Conservation (phyloP, 64 coral and sea anemone species). For the Porites lutea region DNA sequence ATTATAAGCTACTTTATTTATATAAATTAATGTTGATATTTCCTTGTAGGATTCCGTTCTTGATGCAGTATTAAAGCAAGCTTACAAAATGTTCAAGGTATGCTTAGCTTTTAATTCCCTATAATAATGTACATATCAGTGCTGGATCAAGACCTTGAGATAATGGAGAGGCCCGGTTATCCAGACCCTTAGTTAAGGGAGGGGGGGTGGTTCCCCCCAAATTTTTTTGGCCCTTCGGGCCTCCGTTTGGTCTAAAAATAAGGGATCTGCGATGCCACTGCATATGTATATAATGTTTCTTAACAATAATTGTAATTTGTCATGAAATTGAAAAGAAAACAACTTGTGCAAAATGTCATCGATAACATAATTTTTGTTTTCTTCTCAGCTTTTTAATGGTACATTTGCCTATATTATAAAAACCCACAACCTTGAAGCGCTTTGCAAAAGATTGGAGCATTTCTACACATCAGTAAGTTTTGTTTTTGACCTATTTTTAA, state of each 20-base stretch:
- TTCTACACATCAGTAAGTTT: constrained; percentile 90
- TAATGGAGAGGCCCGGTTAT: no score
- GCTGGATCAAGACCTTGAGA: no score
- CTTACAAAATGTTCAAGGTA: constrained; percentile 99
- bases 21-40: not conserved
- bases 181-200: no score
- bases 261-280: no score
- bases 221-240: no score
- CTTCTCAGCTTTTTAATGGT: constrained; percentile 90
- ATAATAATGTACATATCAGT: no score
- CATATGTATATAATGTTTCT: not conserved
- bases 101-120: no score
- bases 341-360: no score
- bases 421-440: constrained; percentile 70
- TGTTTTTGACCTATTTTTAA: not conserved
- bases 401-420: constrained; percentile 83
- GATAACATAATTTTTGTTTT: not conserved
- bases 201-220: no score
- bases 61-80: constrained; percentile 89
- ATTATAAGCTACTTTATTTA: not conserved
- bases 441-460: constrained; percentile 79
- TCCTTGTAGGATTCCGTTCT: constrained; percentile 77
- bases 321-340: no score
- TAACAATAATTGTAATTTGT: not conserved
- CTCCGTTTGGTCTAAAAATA: no score